Base-by-base conservation (phyloP, 2,797 vertebrate species). In the Sebastes umbrosus region DNA sequence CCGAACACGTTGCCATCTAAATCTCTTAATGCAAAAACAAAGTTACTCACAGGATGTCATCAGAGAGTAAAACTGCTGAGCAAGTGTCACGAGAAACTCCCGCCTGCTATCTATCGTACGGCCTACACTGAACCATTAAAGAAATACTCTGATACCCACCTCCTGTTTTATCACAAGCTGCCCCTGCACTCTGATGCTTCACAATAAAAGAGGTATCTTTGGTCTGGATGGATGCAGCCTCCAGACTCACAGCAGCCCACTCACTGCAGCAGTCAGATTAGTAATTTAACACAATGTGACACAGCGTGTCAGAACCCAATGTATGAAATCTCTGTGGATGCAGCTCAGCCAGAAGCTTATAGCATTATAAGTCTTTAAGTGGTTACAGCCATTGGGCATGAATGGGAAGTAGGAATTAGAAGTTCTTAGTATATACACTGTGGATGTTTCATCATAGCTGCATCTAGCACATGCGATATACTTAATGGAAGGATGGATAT, bases 241-340 rank as follows among this genome's bases (percentile, higher is more conserved):
- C 64, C 70, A 74, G 66, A 77, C 77, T 82, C 16, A 55, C 64
- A 76, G 80, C 75, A 50, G 31, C 79, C 68, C 63, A 76, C 58
- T 68, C 62, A 39, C 75, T 55, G 78, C 71, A 77, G 32, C 68
- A 73, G 55, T 77, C 74, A 78, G 52, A 82, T 84, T 62, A 84
- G 43, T 32, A 75, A 65, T 57, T 55, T 24, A 69, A 66, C 54
- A 69, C 57, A 75, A 16, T 14, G 62, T 68, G 67, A 69, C 69
- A 55, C 63, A 50, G 84, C 54, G 6, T 39, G n/a, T 52, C 39
- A 50, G 69, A 68, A 62, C 6, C 62, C 14, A 8, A 52, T 68
- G 34, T 14, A 57, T 50, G 52, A 76, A 69, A 39, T 65, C 31
- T 62, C 18, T n/a, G n/a, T 46, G 11, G 14, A 52, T 60, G 54